A percentile compares a stretch with the other conserved stretches of the same genome.
phyloP scores from a whole-genome alignment of 2,797 vertebrate species.

The Peromyscus nudipes region DNA sequence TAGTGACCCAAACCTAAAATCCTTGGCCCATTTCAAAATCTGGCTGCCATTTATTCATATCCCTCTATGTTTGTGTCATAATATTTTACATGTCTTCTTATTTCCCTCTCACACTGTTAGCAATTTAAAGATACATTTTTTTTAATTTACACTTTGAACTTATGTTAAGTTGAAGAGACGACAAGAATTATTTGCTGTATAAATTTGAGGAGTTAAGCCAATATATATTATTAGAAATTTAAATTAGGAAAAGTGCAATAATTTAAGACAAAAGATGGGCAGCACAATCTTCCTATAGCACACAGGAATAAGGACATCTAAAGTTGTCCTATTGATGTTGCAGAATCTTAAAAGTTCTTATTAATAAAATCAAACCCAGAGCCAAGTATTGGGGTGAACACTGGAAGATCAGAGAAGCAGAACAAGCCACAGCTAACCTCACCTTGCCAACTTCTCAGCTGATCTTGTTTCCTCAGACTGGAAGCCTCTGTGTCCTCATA shows the following conservation, averaged over 20 bases:
- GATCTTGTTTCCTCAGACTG: too few relatives aligned
- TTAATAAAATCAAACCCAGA: too few relatives aligned
- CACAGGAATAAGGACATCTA: not conserved
- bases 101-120: not conserved
- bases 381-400: too few relatives aligned
- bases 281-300: not conserved
- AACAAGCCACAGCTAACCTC: too few relatives aligned
- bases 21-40: not conserved
- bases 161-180: not conserved
- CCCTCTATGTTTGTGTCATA: not conserved
- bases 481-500: too few relatives aligned
- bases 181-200: not conserved
- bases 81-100: not conserved
- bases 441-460: too few relatives aligned
- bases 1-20: not conserved
- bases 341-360: too few relatives aligned
- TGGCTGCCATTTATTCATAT: not conserved
- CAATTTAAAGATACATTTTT: not conserved
- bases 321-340: not conserved
- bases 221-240: not conserved
- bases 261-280: not conserved
- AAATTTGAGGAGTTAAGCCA: not conserved
- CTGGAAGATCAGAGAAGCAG: too few relatives aligned
- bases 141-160: conserved; percentile 2
- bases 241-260: not conserved